Evolutionary conservation across 1,140 invertebrate species (phyloP), one percentile per base, ranked within the genome.

Genomic region (Lepidurus packardi): DNA sequence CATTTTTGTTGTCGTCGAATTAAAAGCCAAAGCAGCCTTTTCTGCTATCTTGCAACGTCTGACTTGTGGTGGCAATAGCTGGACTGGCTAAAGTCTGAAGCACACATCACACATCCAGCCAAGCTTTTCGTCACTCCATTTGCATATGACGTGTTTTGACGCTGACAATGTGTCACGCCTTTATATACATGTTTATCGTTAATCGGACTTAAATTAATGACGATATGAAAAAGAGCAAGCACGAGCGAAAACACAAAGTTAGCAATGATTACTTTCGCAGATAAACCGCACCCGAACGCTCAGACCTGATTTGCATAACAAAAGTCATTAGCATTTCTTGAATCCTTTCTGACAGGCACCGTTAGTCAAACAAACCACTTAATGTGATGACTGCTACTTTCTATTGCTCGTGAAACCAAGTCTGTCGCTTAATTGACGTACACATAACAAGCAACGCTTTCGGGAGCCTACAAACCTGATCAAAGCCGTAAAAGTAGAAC

Each of bases 61-160:
- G 53, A 13, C 16, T 13, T 21, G 6, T 13, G 16, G 45, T 47
- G 13, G 53, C 53, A 65, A 21, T 65, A 65, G 53, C n/a, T 65
- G 53, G 16, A 5, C 53, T 6, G 53, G 21, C 16, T 65, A 65
- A 13, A 21, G 13, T 7, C 16, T 65, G 21, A 65, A 65, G 53
- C 13, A 21, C 21, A 21, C 53, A 9, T 65, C 53, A 65, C 16
- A 65, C 53, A 65, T 65, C n/a, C 21, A 7, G 10, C 9, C 53
- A 65, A 16, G 16, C 53, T 65, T 65, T 65, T 65, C 53, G 53
- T 65, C 53, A 65, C 53, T 7, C 53, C n/a, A 65, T 65, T 65
- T 65, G 53, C 53, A 65, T 65, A 65, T 65, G 53, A 65, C 53
- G 53, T 65, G 53, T 13, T 65, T 65, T 65, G 53, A 65, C 53